Conservation (phyloP, 2,888 invertebrate species). For the Dynastes hyllus region DNA sequence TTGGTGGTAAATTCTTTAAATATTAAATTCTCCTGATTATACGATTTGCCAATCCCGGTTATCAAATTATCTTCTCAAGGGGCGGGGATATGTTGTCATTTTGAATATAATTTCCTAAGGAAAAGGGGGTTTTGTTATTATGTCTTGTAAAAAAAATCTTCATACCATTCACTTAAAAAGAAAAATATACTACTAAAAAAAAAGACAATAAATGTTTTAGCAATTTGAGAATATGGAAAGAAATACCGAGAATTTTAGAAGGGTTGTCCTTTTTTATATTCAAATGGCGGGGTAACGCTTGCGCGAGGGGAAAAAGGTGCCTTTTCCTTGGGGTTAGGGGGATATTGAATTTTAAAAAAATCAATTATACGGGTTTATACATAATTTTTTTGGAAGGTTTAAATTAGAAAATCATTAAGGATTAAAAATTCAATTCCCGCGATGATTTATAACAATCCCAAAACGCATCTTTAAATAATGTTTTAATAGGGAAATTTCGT, state of each 20-base stretch:
- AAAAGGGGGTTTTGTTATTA: background rate
- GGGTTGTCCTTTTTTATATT: constrained; percentile 5
- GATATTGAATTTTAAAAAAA: background rate
- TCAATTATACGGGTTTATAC: background rate
- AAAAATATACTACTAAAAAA: background rate
- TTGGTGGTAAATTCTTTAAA: constrained; percentile 73
- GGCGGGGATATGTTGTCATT: constrained; percentile 64
- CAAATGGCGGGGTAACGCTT: background rate
- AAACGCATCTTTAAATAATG: no score
- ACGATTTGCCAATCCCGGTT: constrained; percentile 72
- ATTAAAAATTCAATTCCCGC: no score
- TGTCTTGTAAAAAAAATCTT: background rate
- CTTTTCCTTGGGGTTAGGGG: background rate
- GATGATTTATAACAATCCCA: no score
- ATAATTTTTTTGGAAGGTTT: background rate
- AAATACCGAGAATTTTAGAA: background rate
- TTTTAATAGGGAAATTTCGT: no score
- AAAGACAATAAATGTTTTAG: background rate
- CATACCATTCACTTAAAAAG: constrained; percentile 13
- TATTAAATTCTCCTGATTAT: constrained; percentile 66
- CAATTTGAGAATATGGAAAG: background rate
- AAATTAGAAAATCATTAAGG: background rate
- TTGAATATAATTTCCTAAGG: background rate
- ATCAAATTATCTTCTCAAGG: constrained; percentile 68
- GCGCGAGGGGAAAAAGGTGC: background rate